phyloP scores from a whole-genome alignment of 2,113 vertebrate genomes.

The Pontoporia blainvillei region DNA sequence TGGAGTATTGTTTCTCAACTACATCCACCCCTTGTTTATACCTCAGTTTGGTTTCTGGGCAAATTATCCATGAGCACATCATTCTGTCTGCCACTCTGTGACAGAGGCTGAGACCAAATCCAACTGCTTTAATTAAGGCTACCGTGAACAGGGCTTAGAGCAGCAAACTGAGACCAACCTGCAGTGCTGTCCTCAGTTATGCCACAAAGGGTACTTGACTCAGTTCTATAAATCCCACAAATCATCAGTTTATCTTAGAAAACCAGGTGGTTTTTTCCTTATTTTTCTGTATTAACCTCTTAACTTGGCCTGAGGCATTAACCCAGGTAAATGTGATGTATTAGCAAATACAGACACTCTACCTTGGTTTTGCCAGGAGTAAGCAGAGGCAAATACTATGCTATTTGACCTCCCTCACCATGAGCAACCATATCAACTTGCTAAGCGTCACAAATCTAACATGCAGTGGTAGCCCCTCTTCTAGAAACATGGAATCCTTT shows the following conservation, averaged over 20 bases:
- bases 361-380: not conserved
- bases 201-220: not conserved
- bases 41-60: not conserved
- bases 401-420: not conserved
- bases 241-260: not conserved
- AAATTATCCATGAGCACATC: not conserved
- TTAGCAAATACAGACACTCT: not conserved
- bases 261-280: not conserved
- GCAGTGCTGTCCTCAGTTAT: not conserved
- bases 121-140: not conserved
- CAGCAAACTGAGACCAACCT: not conserved
- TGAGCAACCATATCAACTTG: not conserved
- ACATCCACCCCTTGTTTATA: not conserved
- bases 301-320: not conserved
- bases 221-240: not conserved
- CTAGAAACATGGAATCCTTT: not conserved
- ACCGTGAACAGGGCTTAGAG: not conserved
- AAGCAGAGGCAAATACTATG: not conserved
- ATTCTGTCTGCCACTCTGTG: not conserved
- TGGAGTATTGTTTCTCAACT: not conserved
- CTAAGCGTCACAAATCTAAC: not conserved
- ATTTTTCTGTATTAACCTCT: not conserved
- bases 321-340: not conserved
- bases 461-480: not conserved
- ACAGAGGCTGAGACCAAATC: not conserved